Evolutionary conservation across 1,140 invertebrate genomes (phyloP).

Genomic region (Hyposmocoma kahamanoa): DNA sequence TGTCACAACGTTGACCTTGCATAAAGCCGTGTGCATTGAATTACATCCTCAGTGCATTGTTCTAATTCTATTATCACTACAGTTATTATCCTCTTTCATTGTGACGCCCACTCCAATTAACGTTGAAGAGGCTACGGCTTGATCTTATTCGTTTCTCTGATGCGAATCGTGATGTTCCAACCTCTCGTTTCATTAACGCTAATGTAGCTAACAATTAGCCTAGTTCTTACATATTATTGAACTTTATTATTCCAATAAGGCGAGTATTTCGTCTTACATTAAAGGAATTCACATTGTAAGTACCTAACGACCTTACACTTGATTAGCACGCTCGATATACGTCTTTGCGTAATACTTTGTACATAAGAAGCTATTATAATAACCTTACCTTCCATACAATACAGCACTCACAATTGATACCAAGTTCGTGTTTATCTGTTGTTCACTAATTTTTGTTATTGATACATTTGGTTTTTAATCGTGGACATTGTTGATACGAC

Average conservation of each 20-base stretch:
- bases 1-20: no score
- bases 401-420: constrained; percentile 9
- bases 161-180: neutral
- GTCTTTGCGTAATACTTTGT: neutral
- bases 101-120: constrained; percentile 22
- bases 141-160: no score
- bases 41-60: constrained; percentile 14
- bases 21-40: no score
- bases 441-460: constrained; percentile 5
- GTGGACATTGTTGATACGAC: neutral
- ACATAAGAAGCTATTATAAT: neutral
- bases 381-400: no score
- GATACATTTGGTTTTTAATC: constrained; percentile 7
- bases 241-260: neutral
- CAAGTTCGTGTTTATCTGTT: constrained; percentile 5
- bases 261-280: neutral
- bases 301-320: constrained; percentile 13
- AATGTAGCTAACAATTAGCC: neutral
- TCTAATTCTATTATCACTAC: constrained; percentile 2
- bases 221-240: neutral
- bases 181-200: neutral
- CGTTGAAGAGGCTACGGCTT: neutral
- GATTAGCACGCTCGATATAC: constrained; percentile 1
- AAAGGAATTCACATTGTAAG: neutral
- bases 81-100: constrained; percentile 17